These are phyloP conservation scores for Sinhomidia bicolor DNA, from an alignment of 2,888 invertebrate species.

Conservation along the genomic window DNA sequence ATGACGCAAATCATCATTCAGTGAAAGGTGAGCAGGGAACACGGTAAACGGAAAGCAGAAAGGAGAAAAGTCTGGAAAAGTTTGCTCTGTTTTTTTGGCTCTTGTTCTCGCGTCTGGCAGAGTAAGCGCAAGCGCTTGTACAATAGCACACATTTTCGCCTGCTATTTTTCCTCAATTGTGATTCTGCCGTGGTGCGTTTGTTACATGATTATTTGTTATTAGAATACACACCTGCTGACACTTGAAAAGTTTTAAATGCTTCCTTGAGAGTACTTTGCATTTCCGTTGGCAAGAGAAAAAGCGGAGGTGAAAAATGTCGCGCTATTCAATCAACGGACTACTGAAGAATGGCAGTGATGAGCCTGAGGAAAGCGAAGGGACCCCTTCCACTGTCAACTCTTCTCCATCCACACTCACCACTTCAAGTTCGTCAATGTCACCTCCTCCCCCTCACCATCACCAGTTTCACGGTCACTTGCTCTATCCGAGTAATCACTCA, in stretches of 20 bases:
- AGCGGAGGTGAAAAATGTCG: conserved; percentile 53
- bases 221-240: neutral
- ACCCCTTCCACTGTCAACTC: neutral
- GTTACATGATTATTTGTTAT: too few relatives aligned
- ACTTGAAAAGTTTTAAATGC: neutral
- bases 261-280: conserved; percentile 6
- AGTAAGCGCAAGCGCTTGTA: too few relatives aligned
- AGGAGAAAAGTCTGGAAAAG: too few relatives aligned
- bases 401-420: conserved; percentile 17
- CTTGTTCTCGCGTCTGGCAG: too few relatives aligned
- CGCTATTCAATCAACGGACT: conserved; percentile 70
- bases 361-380: conserved; percentile 10
- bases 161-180: too few relatives aligned
- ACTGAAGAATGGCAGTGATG: conserved; percentile 54
- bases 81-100: too few relatives aligned
- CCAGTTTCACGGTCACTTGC: conserved; percentile 2
- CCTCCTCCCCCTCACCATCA: neutral
- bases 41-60: neutral
- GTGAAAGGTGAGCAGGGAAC: neutral
- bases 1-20: conserved; percentile 33
- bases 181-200: too few relatives aligned
- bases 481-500: neutral
- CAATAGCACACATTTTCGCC: too few relatives aligned
- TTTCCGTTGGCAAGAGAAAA: neutral
- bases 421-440: conserved; percentile 14